phyloP scores from a whole-genome alignment of 2,113 vertebrate genomes.

The Varanus salvator region DNA sequence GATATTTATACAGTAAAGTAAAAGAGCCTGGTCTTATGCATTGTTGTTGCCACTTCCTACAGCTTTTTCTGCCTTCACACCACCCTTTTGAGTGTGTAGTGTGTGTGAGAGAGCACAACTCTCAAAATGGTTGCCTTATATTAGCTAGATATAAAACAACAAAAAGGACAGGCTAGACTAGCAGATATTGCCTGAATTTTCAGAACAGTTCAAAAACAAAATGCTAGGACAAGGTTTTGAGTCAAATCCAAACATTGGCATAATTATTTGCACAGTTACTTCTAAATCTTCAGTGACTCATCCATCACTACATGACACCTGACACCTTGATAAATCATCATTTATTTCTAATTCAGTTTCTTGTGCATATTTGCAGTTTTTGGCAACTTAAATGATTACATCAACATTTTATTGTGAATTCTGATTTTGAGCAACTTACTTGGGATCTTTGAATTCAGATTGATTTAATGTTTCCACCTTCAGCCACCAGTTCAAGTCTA shows the following conservation, averaged over 20 bases:
- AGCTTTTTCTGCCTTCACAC: neutral
- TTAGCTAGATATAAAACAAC: neutral
- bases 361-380: constrained; percentile 47
- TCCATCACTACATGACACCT: constrained; percentile 57
- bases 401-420: constrained; percentile 18
- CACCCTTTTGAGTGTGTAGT: neutral
- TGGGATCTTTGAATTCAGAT: neutral
- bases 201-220: constrained; percentile 22
- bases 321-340: constrained; percentile 70
- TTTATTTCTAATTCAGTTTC: constrained; percentile 64
- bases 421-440: constrained; percentile 29
- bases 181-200: constrained; percentile 11
- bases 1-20: neutral
- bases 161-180: neutral
- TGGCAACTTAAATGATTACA: constrained; percentile 33
- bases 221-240: constrained; percentile 39
- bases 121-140: neutral
- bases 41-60: neutral
- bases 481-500: neutral
- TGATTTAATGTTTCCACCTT: constrained; percentile 6
- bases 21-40: neutral
- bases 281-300: constrained; percentile 47
- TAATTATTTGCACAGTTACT: constrained; percentile 33
- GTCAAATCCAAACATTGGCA: constrained; percentile 46
- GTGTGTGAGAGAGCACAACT: neutral